Conservation (phyloP, 2,113 vertebrate genomes). For the Petaurus breviceps region DNA sequence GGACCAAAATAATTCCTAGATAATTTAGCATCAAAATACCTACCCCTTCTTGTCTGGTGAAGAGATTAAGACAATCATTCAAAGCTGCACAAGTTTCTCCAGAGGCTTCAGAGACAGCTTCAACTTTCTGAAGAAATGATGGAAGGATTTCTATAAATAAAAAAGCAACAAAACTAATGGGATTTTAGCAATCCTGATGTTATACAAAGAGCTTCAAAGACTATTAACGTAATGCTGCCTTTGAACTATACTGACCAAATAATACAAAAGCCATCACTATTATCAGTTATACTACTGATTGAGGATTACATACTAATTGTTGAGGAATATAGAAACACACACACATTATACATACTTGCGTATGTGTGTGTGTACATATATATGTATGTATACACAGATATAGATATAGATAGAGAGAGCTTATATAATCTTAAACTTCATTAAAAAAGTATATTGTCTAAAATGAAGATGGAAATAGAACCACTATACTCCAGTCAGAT, state of each 20-base stretch:
- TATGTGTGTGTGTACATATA: no score
- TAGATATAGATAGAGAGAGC: no score
- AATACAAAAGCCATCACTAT: not conserved
- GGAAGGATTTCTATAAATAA: constrained; percentile 86
- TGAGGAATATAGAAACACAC: not conserved
- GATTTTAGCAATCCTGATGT: not conserved
- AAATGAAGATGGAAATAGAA: not conserved
- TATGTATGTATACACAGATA: no score
- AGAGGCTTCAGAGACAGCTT: constrained; percentile 90
- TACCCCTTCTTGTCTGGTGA: constrained; percentile 94
- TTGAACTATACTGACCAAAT: constrained; percentile 1
- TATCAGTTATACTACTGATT: not conserved
- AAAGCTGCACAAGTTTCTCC: constrained; percentile 89
- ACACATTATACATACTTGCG: not conserved
- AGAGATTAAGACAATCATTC: constrained; percentile 89
- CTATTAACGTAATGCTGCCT: not conserved
- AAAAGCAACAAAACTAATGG: constrained; percentile 36
- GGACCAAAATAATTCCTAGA: constrained; percentile 3
- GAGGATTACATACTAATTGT: not conserved
- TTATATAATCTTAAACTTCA: not conserved
- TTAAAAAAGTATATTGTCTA: not conserved
- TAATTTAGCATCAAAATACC: constrained; percentile 73
- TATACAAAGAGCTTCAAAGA: not conserved
- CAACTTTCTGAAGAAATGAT: constrained; percentile 87
- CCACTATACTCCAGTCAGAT: not conserved